These are phyloP conservation scores for Antigone vipio DNA, from an alignment of 2,113 vertebrate species.

Conservation along the genomic window DNA sequence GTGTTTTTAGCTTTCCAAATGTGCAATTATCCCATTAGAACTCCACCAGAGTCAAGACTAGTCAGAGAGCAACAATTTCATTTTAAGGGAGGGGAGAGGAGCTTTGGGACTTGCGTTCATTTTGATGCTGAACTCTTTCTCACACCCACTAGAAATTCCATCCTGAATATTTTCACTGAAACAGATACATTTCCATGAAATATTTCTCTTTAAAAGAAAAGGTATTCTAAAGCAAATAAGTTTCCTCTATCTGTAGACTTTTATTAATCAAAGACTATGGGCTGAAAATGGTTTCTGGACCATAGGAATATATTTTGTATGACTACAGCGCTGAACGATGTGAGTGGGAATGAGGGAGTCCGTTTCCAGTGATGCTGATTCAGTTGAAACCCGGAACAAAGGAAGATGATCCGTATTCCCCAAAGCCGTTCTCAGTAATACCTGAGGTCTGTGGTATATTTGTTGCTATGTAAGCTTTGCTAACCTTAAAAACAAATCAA, in stretches of 20 bases:
- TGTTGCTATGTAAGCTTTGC: not conserved
- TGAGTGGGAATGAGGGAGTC: not conserved
- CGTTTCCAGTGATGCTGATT: not conserved
- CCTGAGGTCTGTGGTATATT: not conserved
- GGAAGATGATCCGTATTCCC: not conserved
- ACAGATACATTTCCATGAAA: conserved; percentile 19
- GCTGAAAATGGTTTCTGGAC: not conserved
- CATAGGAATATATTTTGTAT: not conserved
- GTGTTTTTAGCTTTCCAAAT: not conserved
- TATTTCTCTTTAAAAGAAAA: not conserved
- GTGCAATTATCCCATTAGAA: not conserved
- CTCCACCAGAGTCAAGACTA: not conserved
- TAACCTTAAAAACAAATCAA: not conserved
- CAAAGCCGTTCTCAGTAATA: not conserved
- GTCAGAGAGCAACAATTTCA: conserved; percentile 19
- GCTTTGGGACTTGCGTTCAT: conserved; percentile 30
- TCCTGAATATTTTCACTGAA: conserved; percentile 14
- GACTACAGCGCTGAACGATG: not conserved
- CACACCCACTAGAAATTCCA: conserved; percentile 31
- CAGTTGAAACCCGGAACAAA: not conserved
- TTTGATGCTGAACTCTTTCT: conserved; percentile 40
- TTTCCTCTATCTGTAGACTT: not conserved
- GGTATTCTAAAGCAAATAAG: not conserved
- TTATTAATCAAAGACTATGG: not conserved
- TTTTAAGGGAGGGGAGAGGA: conserved; percentile 20